Conservation (phyloP, 2,888 invertebrate species). For the Cepaea hortensis region DNA sequence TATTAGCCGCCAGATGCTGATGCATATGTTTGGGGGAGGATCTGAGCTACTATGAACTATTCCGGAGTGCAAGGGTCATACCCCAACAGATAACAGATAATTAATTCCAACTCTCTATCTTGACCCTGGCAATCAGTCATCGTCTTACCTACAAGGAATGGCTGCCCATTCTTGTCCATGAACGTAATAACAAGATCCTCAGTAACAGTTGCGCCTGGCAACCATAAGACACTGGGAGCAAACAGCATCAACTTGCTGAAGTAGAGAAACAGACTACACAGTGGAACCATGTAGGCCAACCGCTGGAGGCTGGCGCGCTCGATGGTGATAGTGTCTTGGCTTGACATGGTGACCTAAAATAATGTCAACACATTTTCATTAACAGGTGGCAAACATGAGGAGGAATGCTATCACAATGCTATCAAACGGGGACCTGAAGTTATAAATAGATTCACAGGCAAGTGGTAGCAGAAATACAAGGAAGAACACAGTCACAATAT, state of each 20-base stretch:
- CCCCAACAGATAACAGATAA: too few species aligned
- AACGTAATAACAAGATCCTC: constrained; percentile 35
- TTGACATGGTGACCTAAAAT: constrained; percentile 12
- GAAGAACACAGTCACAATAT: too few species aligned
- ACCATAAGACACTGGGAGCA: constrained; percentile 18
- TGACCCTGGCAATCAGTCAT: too few species aligned
- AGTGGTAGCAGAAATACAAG: too few species aligned
- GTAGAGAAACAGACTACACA: constrained; percentile 45
- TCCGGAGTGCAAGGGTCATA: too few species aligned
- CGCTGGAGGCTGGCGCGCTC: constrained; percentile 45
- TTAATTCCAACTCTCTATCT: too few species aligned
- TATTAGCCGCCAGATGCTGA: too few species aligned
- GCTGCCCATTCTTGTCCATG: constrained; percentile 12
- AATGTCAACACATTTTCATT: neutral
- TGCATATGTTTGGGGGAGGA: too few species aligned
- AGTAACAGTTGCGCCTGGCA: constrained; percentile 30
- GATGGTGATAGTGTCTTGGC: constrained; percentile 43
- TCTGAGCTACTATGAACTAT: too few species aligned
- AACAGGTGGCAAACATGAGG: neutral
- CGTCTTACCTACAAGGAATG: constrained; percentile 23
- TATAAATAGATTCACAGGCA: too few species aligned
- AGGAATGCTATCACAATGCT: neutral
- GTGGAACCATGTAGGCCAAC: constrained; percentile 44
- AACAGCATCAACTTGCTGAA: constrained; percentile 46
- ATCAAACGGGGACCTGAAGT: too few species aligned